Conservation (phyloP, 2,113 vertebrate genomes). For the Eudyptes chrysolophus region DNA sequence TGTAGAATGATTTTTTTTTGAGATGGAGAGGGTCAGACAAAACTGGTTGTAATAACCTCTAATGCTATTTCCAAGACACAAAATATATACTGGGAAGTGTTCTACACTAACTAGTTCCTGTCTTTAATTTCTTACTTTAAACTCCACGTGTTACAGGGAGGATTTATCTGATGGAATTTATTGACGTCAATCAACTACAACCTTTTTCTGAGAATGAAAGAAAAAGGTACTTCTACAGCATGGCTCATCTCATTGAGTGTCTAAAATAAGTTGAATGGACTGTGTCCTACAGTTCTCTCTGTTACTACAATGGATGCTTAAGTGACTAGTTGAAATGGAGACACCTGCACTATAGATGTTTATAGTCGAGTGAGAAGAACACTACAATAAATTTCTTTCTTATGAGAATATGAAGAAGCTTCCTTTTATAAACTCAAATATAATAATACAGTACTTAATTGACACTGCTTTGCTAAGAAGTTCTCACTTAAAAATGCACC, state of each 20-base stretch:
- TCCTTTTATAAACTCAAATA: not conserved
- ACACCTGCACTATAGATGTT: not conserved
- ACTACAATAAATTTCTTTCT: not conserved
- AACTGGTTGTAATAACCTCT: not conserved
- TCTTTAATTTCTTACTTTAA: not conserved
- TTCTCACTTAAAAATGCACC: not conserved
- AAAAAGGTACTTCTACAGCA: not conserved
- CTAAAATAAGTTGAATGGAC: not conserved
- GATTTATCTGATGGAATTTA: not conserved
- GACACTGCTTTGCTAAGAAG: not conserved
- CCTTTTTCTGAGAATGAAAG: not conserved
- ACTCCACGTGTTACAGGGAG: not conserved
- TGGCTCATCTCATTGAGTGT: not conserved
- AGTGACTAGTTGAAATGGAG: not conserved
- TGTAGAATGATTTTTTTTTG: not conserved
- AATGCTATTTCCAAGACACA: not conserved
- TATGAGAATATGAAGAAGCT: not conserved
- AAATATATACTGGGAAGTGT: not conserved
- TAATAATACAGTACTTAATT: not conserved
- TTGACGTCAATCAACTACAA: not conserved
- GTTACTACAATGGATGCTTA: not conserved
- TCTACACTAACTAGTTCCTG: not conserved
- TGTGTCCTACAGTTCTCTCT: not conserved
- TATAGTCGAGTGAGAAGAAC: not conserved
- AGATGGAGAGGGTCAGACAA: accelerated